These are phyloP conservation scores for Gambusia affinis DNA, from an alignment of 2,113 vertebrate genomes.

Conservation along the genomic window DNA sequence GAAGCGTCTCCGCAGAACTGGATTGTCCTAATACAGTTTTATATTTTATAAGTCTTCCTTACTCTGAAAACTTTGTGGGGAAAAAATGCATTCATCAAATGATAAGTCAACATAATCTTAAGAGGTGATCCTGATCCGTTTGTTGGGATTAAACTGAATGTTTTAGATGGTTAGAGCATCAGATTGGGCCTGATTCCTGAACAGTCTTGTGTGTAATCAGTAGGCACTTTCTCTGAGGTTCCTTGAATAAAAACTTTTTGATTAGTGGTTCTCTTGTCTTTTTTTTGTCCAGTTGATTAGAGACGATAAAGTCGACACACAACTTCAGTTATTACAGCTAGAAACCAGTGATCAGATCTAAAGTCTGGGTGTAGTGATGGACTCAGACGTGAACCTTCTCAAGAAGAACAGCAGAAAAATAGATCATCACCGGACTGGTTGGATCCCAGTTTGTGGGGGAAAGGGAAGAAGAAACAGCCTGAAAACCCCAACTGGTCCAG, in stretches of 20 bases:
- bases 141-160: neutral
- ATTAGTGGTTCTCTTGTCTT: neutral
- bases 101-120: constrained; percentile 11
- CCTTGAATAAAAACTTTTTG: constrained; percentile 57
- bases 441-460: too few species aligned
- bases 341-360: too few species aligned
- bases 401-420: too few species aligned
- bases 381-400: too few species aligned
- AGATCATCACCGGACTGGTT: too few species aligned
- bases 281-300: neutral
- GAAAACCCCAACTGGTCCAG: too few species aligned
- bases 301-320: too few species aligned
- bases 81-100: constrained; percentile 28
- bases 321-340: too few species aligned
- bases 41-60: neutral
- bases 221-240: constrained; percentile 13
- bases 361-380: too few species aligned
- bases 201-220: neutral
- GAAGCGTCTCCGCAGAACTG: constrained; percentile 51
- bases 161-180: neutral
- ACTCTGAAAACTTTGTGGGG: neutral
- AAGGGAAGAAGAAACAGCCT: too few species aligned
- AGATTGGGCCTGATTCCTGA: constrained; percentile 15
- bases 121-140: neutral
- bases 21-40: constrained; percentile 38